These are phyloP conservation scores for Stenodera caucasica DNA, from an alignment of 2,888 invertebrate species.

Conservation along the genomic window DNA sequence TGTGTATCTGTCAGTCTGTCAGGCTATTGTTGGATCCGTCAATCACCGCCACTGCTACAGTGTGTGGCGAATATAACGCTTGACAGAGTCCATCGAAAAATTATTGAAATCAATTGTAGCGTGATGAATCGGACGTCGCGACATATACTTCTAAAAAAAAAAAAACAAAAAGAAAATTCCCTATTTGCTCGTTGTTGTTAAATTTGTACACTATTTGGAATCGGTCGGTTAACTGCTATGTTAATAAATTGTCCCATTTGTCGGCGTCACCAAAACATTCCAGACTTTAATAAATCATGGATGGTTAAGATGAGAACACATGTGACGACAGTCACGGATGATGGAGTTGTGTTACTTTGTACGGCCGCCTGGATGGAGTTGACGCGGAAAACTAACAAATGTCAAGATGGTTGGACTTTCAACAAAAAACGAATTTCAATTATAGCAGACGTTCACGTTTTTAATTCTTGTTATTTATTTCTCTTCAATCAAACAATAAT, in stretches of 20 bases:
- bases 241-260: conserved; percentile 27
- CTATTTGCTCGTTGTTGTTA: not conserved
- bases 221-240: conserved; percentile 17
- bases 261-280: conserved; percentile 18
- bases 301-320: conserved; percentile 8
- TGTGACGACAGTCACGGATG: conserved; percentile 7
- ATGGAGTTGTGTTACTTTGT: conserved; percentile 6
- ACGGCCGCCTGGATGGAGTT: not conserved
- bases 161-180: not conserved
- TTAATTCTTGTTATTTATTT: too few species aligned
- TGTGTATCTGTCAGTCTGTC: conserved; percentile 30
- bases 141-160: not conserved
- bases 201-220: not conserved
- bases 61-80: conserved; percentile 1
- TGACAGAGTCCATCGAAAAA: not conserved
- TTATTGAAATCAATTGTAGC: conserved; percentile 25
- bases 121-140: conserved; percentile 19
- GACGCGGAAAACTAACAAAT: conserved; percentile 5
- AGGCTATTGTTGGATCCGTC: conserved; percentile 32
- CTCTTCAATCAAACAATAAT: not conserved
- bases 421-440: too few species aligned
- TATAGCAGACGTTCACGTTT: too few species aligned
- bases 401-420: not conserved
- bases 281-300: conserved; percentile 9
- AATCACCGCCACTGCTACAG: conserved; percentile 25